Base-by-base conservation (phyloP, 2,888 invertebrate species). In the Epinotia ramella region DNA sequence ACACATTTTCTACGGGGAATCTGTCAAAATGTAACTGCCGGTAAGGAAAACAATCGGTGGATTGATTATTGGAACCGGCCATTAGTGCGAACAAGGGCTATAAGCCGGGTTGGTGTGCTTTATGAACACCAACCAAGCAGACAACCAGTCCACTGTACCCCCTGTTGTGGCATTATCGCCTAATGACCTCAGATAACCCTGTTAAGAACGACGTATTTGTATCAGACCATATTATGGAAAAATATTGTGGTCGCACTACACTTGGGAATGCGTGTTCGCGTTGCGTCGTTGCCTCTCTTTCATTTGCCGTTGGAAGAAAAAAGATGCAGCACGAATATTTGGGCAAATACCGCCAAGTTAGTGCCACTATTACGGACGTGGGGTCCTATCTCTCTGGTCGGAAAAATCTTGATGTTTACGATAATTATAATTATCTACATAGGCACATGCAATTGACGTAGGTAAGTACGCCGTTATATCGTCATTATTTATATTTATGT, bases 111-210 rank as follows among this genome's bases (percentile, higher is more conserved):
- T 28, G 24, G 3, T 28, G 53, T 28, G n/a, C 2, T 9, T 16
- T 57, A 0, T 53, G 20, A 68, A 68, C 44, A 59, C 5, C 20
- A 57, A 16, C 60, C 56, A 72, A 72, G 46, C 20, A 73, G 69
- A 49, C 74, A 59, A 60, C 60, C 13, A 65, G 59, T 63, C 60
- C 13, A 65, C 70, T 63, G 49, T 70, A 75, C 74, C 74, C 74
- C 74, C 74, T 20, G 70, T 65, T 16, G 64, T 24, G 20, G 40
- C 1, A 33, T 75, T 75, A 70, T 75, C 74, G 57, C 20, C 16
- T 53, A 53, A 28, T 44, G 44, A 44, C 73, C 56, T 9, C 57
- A 13, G 74, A 74, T 74, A 74, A 69, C 69, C 64, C 64, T 28
- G 49, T 57, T 64, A 70, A 70, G 65, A 18, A 40, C 65, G 24